phyloP scores from a whole-genome alignment of 2,113 vertebrate genomes.

The Dicentrarchus labrax region DNA sequence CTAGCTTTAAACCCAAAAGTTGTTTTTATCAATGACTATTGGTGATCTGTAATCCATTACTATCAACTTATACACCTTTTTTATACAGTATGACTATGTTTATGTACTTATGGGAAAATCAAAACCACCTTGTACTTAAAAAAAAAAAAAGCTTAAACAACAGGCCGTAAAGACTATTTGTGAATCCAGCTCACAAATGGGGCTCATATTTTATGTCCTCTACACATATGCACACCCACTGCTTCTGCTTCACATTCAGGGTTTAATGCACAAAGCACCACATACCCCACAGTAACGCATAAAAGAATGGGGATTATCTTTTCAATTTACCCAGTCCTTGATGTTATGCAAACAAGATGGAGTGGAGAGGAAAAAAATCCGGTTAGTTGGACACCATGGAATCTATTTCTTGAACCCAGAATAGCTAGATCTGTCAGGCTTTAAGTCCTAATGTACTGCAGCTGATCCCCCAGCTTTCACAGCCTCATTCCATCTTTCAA shows the following conservation, averaged over 20 bases:
- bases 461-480: constrained; percentile 74
- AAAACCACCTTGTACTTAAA: constrained; percentile 24
- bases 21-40: constrained; percentile 18
- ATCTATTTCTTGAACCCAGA: constrained; percentile 41
- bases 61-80: constrained; percentile 20
- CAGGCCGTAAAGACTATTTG: constrained; percentile 34
- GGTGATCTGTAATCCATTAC: background rate
- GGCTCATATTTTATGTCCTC: constrained; percentile 3
- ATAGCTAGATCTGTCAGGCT: constrained; percentile 51
- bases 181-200: constrained; percentile 15
- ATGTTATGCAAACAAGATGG: constrained; percentile 67
- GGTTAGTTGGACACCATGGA: constrained; percentile 41
- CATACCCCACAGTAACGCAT: constrained; percentile 13
- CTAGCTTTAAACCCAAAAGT: background rate
- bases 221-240: constrained; percentile 1
- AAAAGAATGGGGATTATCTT: constrained; percentile 46
- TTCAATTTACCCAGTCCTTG: constrained; percentile 48
- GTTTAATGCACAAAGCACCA: background rate
- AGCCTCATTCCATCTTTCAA: constrained; percentile 69
- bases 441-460: constrained; percentile 70
- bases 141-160: constrained; percentile 19
- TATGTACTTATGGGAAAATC: constrained; percentile 30
- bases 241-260: constrained; percentile 30
- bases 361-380: constrained; percentile 37
- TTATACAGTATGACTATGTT: constrained; percentile 31